These are phyloP conservation scores for Fistularia commersonii DNA, from an alignment of 2,797 vertebrate species.

Conservation along the genomic window DNA sequence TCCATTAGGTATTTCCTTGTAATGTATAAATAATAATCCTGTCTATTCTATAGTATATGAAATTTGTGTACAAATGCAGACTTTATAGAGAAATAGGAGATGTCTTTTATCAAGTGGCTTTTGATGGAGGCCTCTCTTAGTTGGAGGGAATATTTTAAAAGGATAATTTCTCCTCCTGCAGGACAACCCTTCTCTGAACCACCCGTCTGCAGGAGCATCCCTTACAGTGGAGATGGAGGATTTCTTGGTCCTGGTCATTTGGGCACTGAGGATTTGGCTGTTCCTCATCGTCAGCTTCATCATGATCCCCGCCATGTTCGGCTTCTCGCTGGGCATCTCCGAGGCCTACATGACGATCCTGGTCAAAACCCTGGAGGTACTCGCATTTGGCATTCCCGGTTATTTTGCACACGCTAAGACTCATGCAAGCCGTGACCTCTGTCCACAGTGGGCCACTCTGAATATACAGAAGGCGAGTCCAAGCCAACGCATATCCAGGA, in stretches of 20 bases:
- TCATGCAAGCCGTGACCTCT: not conserved
- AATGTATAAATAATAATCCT: too few relatives aligned
- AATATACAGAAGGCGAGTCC: constrained; percentile 81
- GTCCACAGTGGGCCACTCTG: constrained; percentile 89
- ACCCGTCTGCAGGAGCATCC: too few relatives aligned
- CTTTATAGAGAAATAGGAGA: too few relatives aligned
- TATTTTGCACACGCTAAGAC: not conserved
- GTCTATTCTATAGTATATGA: too few relatives aligned
- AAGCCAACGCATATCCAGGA: constrained; percentile 62
- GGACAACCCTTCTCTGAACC: too few relatives aligned
- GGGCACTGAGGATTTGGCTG: constrained; percentile 77
- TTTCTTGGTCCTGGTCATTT: constrained; percentile 55
- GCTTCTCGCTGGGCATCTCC: constrained; percentile 88
- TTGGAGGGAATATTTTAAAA: too few relatives aligned
- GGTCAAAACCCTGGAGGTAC: constrained; percentile 87
- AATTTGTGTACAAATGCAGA: too few relatives aligned
- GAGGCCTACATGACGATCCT: constrained; percentile 88
- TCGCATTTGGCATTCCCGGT: not conserved
- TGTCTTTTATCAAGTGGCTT: too few relatives aligned
- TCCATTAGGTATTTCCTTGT: too few relatives aligned
- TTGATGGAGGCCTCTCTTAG: too few relatives aligned
- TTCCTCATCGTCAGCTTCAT: constrained; percentile 77
- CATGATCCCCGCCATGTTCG: constrained; percentile 88
- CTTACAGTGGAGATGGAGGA: constrained; percentile 73
- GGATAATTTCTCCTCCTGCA: too few relatives aligned